Base-by-base conservation (phyloP, 2,888 invertebrate genomes). In the Allophyes oxyacanthae region DNA sequence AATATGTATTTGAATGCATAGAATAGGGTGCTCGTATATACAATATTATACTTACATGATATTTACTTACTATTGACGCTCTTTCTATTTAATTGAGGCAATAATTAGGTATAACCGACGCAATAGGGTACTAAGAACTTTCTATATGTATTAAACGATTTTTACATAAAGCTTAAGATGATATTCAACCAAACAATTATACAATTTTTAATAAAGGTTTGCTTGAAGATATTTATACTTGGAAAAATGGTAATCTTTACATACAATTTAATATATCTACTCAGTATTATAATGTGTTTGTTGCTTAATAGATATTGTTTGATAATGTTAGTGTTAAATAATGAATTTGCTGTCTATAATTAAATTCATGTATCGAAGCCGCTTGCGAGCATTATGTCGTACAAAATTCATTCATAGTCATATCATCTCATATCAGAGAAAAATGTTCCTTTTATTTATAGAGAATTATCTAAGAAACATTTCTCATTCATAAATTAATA, bases 381-480 rank as follows among this genome's bases (percentile, higher is more conserved):
- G 77, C 77, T 77, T 81, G 63, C 64, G 73, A 83, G 77, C 79
- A 78, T 76, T 64, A 65, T 77, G 77, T 66, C 81, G 92, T 91
- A 88, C 92, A 92, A 91, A 88, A 76, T 66, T 84, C 87, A 90
- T 89, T 89, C 91, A 93, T 89, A 76, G 78, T 89, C 94, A 89
- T 93, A 94, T 95, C 93, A 90, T 88, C 67, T 86, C 92, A 92
- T 92, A 91, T 92, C 90, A 75, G 36, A 68, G 66, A 75, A 71
- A 64, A 36, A 72, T 72, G 68, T 78, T 78, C 70, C 71, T 80
- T 73, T 64, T 68, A 72, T 68, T 74, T 67, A 64, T 45, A 69
- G 55, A 62, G 25, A 64, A 63, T 59, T 14, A 51, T 52, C 59
- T 65, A 67, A 70, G 62, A 52, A 60, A 64, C 56, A 64, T 57